Percentiles rank a stretch among this genome's conserved stretches.
Evolutionary conservation across 2,113 vertebrate species (phyloP).

Genomic region (Rafetus swinhoei): DNA sequence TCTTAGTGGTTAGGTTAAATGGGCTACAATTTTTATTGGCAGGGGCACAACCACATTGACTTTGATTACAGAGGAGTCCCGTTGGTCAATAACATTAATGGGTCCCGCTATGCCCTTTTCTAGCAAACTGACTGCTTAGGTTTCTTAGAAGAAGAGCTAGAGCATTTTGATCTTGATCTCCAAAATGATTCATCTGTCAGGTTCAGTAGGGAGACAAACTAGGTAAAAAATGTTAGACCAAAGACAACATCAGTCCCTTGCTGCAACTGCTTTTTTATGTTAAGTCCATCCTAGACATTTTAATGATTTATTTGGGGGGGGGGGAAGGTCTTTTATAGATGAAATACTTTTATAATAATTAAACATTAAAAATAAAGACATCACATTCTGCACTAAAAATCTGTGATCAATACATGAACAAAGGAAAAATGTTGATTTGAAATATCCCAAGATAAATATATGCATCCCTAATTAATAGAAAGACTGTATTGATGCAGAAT

Average conservation of each 20-base stretch:
- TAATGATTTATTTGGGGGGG: not conserved
- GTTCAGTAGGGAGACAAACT: not conserved
- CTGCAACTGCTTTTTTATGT: not conserved
- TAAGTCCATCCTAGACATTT: not conserved
- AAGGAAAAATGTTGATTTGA: not conserved
- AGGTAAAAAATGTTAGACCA: not conserved
- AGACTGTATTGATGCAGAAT: slow-evolving; percentile 18
- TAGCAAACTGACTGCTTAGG: not conserved
- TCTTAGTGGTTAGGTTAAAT: not conserved
- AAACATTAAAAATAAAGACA: not conserved
- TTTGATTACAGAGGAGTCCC: accelerated
- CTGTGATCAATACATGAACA: not conserved
- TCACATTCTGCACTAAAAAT: not conserved
- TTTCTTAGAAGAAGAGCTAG: not conserved
- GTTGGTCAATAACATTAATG: not conserved
- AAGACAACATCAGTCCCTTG: not conserved
- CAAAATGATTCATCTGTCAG: not conserved
- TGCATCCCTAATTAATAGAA: not conserved
- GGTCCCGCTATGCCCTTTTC: not conserved
- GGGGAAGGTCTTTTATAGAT: too few relatives aligned
- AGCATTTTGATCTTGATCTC: not conserved
- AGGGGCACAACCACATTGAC: not conserved
- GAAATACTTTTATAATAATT: not conserved
- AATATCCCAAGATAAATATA: not conserved
- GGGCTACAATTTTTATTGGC: not conserved